phyloP scores from a whole-genome alignment of 30 jellyfish, hydroid and myxozoan species.

The Aurelia aurita region DNA sequence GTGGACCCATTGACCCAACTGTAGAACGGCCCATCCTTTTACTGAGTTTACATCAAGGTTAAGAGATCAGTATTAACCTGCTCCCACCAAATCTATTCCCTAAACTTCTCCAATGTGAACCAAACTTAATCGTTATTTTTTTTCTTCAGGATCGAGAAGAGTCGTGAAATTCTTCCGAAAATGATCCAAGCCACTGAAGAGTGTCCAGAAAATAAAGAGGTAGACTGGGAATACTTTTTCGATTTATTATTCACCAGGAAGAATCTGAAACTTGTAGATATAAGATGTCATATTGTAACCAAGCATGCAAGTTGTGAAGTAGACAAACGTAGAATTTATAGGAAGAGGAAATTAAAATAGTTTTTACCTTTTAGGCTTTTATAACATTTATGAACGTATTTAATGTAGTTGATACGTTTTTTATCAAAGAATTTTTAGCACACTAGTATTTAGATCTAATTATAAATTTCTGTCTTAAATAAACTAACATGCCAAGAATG shows the following conservation, averaged over 20 bases:
- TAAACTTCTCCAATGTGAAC: too few species aligned
- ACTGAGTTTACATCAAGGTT: too few species aligned
- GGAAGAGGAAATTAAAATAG: slow-evolving; percentile 23
- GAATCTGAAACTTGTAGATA: slow-evolving; percentile 86
- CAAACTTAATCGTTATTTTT: background rate
- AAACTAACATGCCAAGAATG: too few species aligned
- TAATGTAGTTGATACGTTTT: too few species aligned
- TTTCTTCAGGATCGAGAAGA: slow-evolving; percentile 79
- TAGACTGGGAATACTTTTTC: slow-evolving; percentile 78
- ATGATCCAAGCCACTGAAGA: slow-evolving; percentile 68
- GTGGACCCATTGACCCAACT: too few species aligned
- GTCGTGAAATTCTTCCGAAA: slow-evolving; percentile 86
- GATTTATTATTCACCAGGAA: slow-evolving; percentile 73
- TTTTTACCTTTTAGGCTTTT: too few species aligned
- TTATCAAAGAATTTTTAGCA: too few species aligned
- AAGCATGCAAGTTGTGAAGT: slow-evolving; percentile 53
- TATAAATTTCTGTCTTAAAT: too few species aligned
- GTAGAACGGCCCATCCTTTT: too few species aligned
- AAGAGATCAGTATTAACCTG: background rate
- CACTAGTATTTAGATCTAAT: too few species aligned
- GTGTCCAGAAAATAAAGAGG: slow-evolving; percentile 72
- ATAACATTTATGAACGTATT: too few species aligned
- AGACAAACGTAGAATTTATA: slow-evolving; percentile 61
- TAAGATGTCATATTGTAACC: slow-evolving; percentile 85
- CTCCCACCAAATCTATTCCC: background rate